A percentile compares a stretch with the other conserved stretches of the same genome.
phyloP scores from a whole-genome alignment of 2,888 invertebrate species.

The Dioctria rufipes region DNA sequence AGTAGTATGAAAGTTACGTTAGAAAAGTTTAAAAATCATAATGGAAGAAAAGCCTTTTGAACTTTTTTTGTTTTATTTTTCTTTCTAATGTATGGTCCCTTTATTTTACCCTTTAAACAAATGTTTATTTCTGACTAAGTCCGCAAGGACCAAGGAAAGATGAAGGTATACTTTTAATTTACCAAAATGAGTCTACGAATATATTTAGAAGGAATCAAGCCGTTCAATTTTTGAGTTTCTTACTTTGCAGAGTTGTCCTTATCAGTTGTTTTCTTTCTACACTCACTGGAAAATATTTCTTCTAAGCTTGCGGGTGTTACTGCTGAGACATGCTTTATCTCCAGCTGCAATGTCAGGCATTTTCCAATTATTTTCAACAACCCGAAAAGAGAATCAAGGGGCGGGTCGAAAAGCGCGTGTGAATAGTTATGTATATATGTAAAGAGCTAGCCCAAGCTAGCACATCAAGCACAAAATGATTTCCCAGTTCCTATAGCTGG shows the following conservation, averaged over 20 bases:
- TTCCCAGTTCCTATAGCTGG: background rate
- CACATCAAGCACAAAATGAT: background rate
- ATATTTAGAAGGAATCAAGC: conserved; percentile 35
- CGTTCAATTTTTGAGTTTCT: conserved; percentile 1
- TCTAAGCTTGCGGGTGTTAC: conserved; percentile 53
- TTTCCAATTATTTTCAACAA: conserved; percentile 57
- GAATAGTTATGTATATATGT: conserved; percentile 8
- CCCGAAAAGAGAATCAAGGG: background rate
- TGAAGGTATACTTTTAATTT: conserved; percentile 6
- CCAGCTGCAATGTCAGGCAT: conserved; percentile 59
- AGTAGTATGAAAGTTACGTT: no score
- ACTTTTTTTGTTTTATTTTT: no score
- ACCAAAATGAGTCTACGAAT: conserved; percentile 8
- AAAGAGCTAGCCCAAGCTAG: no score
- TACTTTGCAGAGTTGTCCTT: conserved; percentile 38
- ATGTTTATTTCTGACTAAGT: no score
- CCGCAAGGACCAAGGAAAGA: background rate
- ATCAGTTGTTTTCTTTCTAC: conserved; percentile 56
- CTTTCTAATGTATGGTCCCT: no score
- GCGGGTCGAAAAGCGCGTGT: conserved; percentile 45
- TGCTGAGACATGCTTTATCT: conserved; percentile 60
- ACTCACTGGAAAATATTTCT: conserved; percentile 54
- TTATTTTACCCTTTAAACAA: no score
- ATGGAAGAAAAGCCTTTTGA: no score
- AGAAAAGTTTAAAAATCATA: no score